These are phyloP conservation scores for Argyra leucocephala DNA, from an alignment of 2,888 invertebrate genomes.

Conservation along the genomic window DNA sequence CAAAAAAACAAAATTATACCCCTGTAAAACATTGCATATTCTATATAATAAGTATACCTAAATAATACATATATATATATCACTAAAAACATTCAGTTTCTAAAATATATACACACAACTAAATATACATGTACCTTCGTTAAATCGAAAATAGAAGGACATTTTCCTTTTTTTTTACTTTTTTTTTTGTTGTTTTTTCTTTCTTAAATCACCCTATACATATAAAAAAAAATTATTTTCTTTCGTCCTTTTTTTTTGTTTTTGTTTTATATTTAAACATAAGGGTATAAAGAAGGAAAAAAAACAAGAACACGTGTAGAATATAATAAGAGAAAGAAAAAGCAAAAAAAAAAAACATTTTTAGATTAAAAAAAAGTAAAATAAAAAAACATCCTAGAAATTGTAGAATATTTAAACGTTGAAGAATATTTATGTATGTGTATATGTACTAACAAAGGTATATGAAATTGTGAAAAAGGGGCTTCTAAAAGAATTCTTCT, in stretches of 20 bases:
- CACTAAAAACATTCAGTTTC: too few relatives aligned
- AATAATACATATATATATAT: background rate
- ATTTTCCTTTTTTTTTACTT: background rate
- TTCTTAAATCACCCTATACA: background rate
- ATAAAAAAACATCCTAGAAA: too few relatives aligned
- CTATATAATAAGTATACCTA: too few relatives aligned
- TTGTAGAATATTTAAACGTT: too few relatives aligned
- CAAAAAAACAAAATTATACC: too few relatives aligned
- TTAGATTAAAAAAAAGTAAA: background rate
- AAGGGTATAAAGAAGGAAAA: background rate
- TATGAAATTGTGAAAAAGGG: too few relatives aligned
- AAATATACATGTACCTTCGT: too few relatives aligned
- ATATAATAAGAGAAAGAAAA: background rate
- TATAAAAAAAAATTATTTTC: background rate
- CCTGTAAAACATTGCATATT: too few relatives aligned
- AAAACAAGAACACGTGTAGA: slow-evolving; percentile 1
- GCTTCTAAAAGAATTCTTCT: too few relatives aligned
- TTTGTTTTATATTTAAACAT: background rate
- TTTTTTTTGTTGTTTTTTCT: background rate
- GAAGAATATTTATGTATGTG: too few relatives aligned
- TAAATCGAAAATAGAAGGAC: background rate
- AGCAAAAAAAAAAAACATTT: background rate
- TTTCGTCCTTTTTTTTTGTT: too few relatives aligned
- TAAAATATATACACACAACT: background rate
- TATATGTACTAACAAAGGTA: too few relatives aligned